These are phyloP conservation scores for Ceriagrion tenellum DNA, from an alignment of 2,888 invertebrate genomes.

Conservation along the genomic window DNA sequence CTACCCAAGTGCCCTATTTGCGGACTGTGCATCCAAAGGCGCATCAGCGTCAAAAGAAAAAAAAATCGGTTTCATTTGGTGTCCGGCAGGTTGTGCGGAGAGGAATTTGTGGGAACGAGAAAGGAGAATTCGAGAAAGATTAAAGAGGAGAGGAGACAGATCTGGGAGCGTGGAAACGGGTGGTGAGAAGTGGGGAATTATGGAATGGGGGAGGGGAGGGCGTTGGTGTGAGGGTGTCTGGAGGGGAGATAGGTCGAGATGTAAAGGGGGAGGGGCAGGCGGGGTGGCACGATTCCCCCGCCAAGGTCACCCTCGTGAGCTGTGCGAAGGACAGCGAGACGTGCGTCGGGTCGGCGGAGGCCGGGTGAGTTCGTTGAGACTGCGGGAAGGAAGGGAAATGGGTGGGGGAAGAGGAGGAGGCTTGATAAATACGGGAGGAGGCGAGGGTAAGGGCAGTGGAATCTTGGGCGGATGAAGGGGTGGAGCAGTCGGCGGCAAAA, in stretches of 20 bases:
- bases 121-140: neutral
- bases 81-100: neutral
- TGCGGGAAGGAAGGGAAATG: neutral
- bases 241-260: neutral
- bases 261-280: neutral
- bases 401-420: too few species aligned
- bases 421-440: neutral
- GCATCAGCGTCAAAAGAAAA: too few species aligned
- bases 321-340: neutral
- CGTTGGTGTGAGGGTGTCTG: too few species aligned
- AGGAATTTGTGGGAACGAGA: neutral
- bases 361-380: neutral
- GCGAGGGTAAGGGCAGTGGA: neutral
- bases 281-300: neutral
- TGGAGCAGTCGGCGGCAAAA: neutral
- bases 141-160: neutral
- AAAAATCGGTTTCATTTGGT: too few species aligned
- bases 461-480: neutral
- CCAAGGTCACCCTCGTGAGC: neutral
- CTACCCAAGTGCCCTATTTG: too few species aligned
- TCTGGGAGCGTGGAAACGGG: too few species aligned
- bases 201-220: neutral
- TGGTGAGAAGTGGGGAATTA: neutral
- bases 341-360: neutral
- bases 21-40: too few species aligned